Conservation (phyloP, 2,797 vertebrate species). For the Bradypodion ventrale region DNA sequence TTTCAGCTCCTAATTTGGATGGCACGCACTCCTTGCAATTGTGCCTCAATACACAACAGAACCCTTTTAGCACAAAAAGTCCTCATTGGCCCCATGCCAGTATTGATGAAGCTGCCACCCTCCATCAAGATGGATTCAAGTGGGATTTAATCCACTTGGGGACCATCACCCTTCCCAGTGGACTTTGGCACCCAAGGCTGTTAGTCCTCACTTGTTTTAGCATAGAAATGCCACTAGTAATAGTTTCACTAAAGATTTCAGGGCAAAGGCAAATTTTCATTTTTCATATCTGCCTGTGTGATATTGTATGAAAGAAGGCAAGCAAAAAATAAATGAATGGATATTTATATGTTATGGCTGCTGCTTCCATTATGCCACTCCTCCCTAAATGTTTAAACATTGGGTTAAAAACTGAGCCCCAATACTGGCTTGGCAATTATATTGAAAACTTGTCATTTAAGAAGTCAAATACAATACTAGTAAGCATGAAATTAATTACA, state of each 20-base stretch:
- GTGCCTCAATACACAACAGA: too few relatives aligned
- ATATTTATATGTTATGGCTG: slow-evolving; percentile 11
- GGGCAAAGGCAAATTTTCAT: background rate
- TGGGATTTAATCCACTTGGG: too few relatives aligned
- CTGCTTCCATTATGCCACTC: slow-evolving; percentile 9
- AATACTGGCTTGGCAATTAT: slow-evolving; percentile 8
- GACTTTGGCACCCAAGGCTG: too few relatives aligned
- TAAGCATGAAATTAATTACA: slow-evolving; percentile 37
- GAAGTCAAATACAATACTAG: slow-evolving; percentile 1
- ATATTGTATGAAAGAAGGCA: background rate
- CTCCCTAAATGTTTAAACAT: slow-evolving; percentile 16
- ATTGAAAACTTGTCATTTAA: slow-evolving; percentile 34
- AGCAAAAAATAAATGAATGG: background rate
- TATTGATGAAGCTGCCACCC: too few relatives aligned
- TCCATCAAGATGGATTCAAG: too few relatives aligned
- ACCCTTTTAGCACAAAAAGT: too few relatives aligned
- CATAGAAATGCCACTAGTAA: too few relatives aligned
- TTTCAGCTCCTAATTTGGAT: too few relatives aligned
- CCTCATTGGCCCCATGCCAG: too few relatives aligned
- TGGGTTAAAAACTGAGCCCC: slow-evolving; percentile 30
- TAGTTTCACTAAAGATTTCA: background rate
- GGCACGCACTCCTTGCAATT: too few relatives aligned
- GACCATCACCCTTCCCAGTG: too few relatives aligned
- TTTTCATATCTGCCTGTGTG: background rate
- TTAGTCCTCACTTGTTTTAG: too few relatives aligned